phyloP scores from a whole-genome alignment of 2,113 vertebrate genomes.

The Steatornis caripensis region DNA sequence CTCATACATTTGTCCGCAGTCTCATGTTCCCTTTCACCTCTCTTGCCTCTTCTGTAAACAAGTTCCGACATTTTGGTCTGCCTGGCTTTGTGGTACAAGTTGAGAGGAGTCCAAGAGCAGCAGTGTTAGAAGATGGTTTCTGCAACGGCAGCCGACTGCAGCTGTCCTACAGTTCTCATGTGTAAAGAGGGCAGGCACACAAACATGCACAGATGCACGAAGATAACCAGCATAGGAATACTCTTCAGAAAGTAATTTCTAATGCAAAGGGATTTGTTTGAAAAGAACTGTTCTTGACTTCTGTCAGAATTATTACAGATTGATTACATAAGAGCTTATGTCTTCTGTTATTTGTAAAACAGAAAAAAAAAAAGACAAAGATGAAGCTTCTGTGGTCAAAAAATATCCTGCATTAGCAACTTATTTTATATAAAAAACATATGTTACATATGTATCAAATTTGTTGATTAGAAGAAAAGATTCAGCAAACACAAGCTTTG shows the following conservation, averaged over 20 bases:
- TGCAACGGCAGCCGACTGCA: neutral
- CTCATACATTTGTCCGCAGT: neutral
- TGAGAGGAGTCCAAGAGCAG: neutral
- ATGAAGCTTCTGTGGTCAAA: neutral
- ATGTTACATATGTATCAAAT: neutral
- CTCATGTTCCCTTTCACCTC: neutral
- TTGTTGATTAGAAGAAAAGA: neutral
- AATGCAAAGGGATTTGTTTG: neutral
- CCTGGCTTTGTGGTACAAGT: neutral
- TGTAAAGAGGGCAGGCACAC: neutral
- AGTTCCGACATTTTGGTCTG: neutral
- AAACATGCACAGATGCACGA: neutral
- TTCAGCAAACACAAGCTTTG: neutral
- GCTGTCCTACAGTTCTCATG: neutral
- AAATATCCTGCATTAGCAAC: neutral
- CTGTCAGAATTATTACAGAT: neutral
- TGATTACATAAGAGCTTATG: neutral
- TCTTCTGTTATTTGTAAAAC: neutral
- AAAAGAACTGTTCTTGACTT: neutral
- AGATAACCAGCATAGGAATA: neutral
- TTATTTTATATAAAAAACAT: neutral
- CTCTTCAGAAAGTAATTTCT: neutral
- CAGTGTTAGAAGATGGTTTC: neutral
- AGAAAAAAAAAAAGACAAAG: neutral
- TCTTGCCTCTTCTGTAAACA: neutral